A percentile compares a stretch with the other conserved stretches of the same genome.
phyloP scores from a whole-genome alignment of 2,888 invertebrate genomes.

The Lithophane ornitopus region DNA sequence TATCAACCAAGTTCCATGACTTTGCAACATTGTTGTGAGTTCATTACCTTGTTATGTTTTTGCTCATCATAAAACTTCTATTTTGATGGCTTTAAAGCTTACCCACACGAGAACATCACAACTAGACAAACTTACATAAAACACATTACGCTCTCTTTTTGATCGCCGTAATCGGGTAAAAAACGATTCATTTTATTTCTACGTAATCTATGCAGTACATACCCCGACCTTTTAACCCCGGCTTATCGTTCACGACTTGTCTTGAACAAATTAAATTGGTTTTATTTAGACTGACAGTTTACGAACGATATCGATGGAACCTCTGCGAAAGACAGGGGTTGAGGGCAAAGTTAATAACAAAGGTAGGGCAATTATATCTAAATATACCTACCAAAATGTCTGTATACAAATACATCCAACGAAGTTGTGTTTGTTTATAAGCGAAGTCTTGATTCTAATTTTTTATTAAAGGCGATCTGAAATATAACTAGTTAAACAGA shows the following conservation, averaged over 20 bases:
- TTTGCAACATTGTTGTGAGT: too few species aligned
- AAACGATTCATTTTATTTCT: not conserved
- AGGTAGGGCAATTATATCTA: constrained; percentile 11
- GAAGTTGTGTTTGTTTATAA: not conserved
- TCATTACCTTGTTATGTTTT: not conserved
- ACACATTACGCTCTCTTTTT: not conserved
- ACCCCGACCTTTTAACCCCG: not conserved
- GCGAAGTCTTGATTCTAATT: too few species aligned
- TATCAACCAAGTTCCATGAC: too few species aligned
- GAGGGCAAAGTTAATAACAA: constrained; percentile 32
- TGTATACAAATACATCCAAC: not conserved
- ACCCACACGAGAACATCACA: too few species aligned
- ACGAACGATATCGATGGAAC: constrained; percentile 21
- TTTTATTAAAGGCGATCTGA: too few species aligned
- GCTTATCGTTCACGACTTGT: constrained; percentile 15
- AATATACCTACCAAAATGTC: too few species aligned
- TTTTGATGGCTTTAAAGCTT: too few species aligned
- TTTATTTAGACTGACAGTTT: constrained; percentile 24
- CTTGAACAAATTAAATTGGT: constrained; percentile 43
- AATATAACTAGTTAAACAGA: too few species aligned
- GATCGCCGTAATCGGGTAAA: not conserved
- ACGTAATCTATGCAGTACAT: not conserved
- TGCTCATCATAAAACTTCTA: not conserved
- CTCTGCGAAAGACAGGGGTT: constrained; percentile 35
- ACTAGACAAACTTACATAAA: not conserved